phyloP scores from a whole-genome alignment of 2,797 vertebrate species.

The Iguana delicatissima region DNA sequence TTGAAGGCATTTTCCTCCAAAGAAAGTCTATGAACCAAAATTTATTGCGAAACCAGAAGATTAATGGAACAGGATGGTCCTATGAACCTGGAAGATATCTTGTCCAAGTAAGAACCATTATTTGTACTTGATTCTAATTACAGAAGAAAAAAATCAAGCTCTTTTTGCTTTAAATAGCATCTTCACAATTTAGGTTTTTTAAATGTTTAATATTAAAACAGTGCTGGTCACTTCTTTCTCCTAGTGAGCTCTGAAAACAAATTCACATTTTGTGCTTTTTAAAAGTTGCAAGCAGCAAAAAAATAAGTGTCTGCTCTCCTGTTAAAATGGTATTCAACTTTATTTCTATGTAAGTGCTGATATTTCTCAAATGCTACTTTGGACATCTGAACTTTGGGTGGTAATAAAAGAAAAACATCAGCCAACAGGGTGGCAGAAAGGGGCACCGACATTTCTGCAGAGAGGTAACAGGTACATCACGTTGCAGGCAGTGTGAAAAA shows the following conservation, averaged over 20 bases:
- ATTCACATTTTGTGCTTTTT: background rate
- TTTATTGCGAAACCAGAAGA: conserved; percentile 1
- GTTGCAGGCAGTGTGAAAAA: conserved; percentile 30
- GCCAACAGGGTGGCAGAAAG: background rate
- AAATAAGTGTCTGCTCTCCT: background rate
- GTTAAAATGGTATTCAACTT: conserved; percentile 4
- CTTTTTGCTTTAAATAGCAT: background rate
- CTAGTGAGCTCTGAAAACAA: background rate
- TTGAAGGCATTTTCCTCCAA: background rate
- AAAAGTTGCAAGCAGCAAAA: background rate
- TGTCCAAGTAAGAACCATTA: background rate
- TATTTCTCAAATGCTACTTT: conserved; percentile 27
- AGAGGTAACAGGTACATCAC: conserved; percentile 15
- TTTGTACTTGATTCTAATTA: conserved; percentile 13
- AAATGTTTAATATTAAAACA: background rate
- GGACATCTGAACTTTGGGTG: conserved; percentile 19
- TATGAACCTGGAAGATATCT: background rate
- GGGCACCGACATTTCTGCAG: background rate
- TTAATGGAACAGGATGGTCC: background rate
- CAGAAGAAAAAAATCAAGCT: background rate
- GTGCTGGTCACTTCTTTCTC: background rate
- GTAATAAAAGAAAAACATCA: conserved; percentile 16
- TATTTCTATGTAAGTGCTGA: background rate
- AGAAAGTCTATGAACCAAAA: background rate
- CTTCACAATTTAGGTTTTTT: conserved; percentile 5